Evolutionary conservation across 1,140 invertebrate species (phyloP).

Genomic region (Ruditapes philippinarum): DNA sequence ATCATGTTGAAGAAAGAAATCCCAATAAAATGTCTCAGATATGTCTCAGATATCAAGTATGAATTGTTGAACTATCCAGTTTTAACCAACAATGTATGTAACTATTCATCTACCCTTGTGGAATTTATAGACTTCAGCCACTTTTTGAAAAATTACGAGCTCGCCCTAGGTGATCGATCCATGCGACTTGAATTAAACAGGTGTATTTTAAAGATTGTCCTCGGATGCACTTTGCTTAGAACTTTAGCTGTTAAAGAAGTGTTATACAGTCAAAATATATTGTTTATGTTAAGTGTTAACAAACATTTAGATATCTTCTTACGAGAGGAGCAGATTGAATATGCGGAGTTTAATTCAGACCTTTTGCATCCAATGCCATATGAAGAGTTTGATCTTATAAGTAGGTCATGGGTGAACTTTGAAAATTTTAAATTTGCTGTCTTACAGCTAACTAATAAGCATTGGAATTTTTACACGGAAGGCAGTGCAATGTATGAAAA

Average conservation of each 20-base stretch:
- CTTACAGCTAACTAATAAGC: neutral
- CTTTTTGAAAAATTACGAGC: neutral
- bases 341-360: neutral
- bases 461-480: neutral
- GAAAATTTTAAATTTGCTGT: neutral
- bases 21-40: slow-evolving; percentile 14
- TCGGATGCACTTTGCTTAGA: neutral
- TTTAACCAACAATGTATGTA: neutral
- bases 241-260: slow-evolving; percentile 44
- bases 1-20: slow-evolving; percentile 42
- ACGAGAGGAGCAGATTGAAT: slow-evolving; percentile 10
- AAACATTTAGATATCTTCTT: slow-evolving; percentile 4
- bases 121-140: slow-evolving; percentile 40
- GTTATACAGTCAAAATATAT: slow-evolving; percentile 4
- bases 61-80: neutral
- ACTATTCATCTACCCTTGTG: slow-evolving; percentile 10
- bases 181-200: neutral
- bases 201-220: slow-evolving; percentile 3
- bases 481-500: neutral
- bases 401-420: neutral
- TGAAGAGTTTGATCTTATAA: neutral
- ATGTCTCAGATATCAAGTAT: slow-evolving; percentile 24
- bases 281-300: slow-evolving; percentile 1
- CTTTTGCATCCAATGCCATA: neutral
- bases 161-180: neutral